Evolutionary conservation across 2,888 invertebrate species (phyloP).

Genomic region (Blera fallax): DNA sequence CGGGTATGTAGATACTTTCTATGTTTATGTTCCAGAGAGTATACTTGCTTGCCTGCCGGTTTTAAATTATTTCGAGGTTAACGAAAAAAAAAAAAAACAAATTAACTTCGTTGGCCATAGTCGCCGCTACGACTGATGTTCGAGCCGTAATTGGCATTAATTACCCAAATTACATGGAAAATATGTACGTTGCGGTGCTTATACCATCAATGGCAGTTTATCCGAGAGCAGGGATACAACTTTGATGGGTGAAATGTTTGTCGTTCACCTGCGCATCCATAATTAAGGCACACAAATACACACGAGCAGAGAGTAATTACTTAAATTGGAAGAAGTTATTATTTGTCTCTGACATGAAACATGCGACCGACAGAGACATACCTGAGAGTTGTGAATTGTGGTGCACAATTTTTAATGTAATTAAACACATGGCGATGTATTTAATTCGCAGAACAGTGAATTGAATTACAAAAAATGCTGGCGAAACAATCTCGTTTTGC

Average conservation of each 20-base stretch:
- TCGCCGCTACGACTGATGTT: neutral
- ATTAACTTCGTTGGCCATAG: neutral
- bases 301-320: conserved; percentile 42
- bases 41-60: neutral
- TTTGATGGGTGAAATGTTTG: conserved; percentile 40
- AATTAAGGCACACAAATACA: conserved; percentile 42
- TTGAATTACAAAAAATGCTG: neutral
- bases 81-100: neutral
- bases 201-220: neutral
- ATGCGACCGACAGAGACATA: neutral
- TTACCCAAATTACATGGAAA: conserved; percentile 53
- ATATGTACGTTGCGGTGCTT: conserved; percentile 1
- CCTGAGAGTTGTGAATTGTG: neutral
- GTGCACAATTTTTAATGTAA: conserved; percentile 15
- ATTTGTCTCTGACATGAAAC: conserved; percentile 55
- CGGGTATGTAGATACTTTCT: no score
- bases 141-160: conserved; percentile 46
- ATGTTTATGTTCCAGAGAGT: no score
- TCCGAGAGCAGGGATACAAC: conserved; percentile 23
- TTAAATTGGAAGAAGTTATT: conserved; percentile 60
- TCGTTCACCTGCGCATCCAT: conserved; percentile 53
- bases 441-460: neutral
- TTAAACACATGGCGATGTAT: conserved; percentile 10
- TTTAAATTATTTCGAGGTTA: conserved; percentile 6
- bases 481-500: neutral